Evolutionary conservation across 2,888 invertebrate genomes (phyloP).

Genomic region (Byasa hedistus): DNA sequence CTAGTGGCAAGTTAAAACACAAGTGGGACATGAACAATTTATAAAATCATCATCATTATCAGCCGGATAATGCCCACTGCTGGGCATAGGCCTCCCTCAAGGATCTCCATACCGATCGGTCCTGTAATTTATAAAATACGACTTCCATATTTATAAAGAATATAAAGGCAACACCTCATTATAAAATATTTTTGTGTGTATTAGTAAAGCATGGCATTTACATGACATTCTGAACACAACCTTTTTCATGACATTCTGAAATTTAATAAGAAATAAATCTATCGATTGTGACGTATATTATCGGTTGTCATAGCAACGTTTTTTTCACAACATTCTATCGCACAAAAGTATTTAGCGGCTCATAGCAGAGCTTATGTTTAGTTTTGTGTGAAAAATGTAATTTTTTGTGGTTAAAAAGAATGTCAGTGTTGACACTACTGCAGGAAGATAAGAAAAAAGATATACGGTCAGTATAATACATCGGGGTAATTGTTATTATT

Average conservation of each 20-base stretch:
- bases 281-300: slow-evolving; percentile 34
- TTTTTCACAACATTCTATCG: slow-evolving; percentile 48
- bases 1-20: no score
- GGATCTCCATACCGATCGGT: no score
- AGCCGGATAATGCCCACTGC: no score
- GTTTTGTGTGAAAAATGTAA: slow-evolving; percentile 54
- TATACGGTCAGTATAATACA: slow-evolving; percentile 45
- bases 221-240: no score
- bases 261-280: not conserved
- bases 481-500: not conserved
- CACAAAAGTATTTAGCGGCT: slow-evolving; percentile 36
- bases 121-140: no score
- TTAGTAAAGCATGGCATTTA: no score
- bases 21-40: no score
- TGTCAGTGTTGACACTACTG: slow-evolving; percentile 75
- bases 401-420: slow-evolving; percentile 46
- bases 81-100: no score
- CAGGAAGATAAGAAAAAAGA: slow-evolving; percentile 74
- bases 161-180: no score
- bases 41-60: no score
- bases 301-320: slow-evolving; percentile 57
- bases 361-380: slow-evolving; percentile 37
- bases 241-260: not conserved
- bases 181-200: no score
- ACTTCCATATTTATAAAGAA: no score